These are phyloP conservation scores for Epinephelus cyanopodus DNA, from an alignment of 2,113 vertebrate species.

Conservation along the genomic window DNA sequence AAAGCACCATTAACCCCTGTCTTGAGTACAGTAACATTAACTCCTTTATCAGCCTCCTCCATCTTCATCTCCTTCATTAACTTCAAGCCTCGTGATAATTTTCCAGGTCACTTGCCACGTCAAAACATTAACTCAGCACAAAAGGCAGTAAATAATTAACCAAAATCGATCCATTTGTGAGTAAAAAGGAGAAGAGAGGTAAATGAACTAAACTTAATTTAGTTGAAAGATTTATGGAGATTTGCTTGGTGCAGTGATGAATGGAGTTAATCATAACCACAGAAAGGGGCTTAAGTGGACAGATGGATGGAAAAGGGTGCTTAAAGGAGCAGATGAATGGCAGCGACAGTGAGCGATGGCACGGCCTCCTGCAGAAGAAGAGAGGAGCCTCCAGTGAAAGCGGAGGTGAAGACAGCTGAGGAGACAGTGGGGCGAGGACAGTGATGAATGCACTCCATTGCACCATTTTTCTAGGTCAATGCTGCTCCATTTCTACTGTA, in stretches of 20 bases:
- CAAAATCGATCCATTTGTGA: not conserved
- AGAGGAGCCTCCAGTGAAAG: constrained; percentile 24
- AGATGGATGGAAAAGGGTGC: constrained; percentile 35
- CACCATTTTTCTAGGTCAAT: constrained; percentile 55
- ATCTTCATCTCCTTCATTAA: constrained; percentile 49
- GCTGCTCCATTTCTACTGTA: constrained; percentile 28
- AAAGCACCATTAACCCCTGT: constrained; percentile 35
- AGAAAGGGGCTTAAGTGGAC: constrained; percentile 5
- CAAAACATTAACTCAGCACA: constrained; percentile 42
- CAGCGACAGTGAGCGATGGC: constrained; percentile 45
- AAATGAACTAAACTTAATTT: constrained; percentile 11
- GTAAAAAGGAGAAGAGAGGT: constrained; percentile 10
- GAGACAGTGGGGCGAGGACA: constrained; percentile 1
- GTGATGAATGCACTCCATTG: constrained; percentile 49
- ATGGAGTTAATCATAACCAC: constrained; percentile 37
- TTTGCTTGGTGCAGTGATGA: constrained; percentile 26
- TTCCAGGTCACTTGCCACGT: constrained; percentile 29
- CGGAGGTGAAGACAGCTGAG: constrained; percentile 34
- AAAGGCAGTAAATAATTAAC: constrained; percentile 38
- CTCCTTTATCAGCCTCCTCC: constrained; percentile 22
- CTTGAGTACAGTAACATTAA: constrained; percentile 7
- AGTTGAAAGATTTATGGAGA: constrained; percentile 1
- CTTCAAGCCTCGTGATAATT: constrained; percentile 21
- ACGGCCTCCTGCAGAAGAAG: constrained; percentile 41
- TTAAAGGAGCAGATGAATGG: constrained; percentile 28